phyloP scores from a whole-genome alignment of 2,888 invertebrate genomes.

The Volucella zonaria region DNA sequence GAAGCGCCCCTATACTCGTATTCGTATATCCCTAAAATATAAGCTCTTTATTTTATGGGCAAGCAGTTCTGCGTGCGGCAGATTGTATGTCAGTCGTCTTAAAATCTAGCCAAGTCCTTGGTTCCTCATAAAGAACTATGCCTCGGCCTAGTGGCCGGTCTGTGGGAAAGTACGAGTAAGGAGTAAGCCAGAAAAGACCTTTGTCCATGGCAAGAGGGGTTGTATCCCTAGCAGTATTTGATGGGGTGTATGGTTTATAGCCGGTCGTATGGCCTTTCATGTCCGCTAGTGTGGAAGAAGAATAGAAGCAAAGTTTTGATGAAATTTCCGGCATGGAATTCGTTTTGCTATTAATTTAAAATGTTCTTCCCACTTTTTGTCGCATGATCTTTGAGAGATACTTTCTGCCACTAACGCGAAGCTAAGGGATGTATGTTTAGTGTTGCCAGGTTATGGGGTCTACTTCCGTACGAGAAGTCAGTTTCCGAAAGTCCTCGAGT shows the following conservation, averaged over 20 bases:
- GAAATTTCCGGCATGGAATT: constrained; percentile 66
- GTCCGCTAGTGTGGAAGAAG: constrained; percentile 54
- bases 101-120: constrained; percentile 52
- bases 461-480: constrained; percentile 51
- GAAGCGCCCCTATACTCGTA: too few relatives aligned
- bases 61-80: constrained; percentile 60
- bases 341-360: constrained; percentile 68
- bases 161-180: background rate
- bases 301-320: constrained; percentile 63
- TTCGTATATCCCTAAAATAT: constrained; percentile 31
- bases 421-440: constrained; percentile 32
- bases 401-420: background rate
- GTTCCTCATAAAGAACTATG: constrained; percentile 23
- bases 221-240: background rate
- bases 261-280: constrained; percentile 51
- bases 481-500: constrained; percentile 31
- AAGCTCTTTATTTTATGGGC: constrained; percentile 68
- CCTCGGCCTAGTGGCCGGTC: constrained; percentile 35
- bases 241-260: constrained; percentile 46
- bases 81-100: constrained; percentile 47
- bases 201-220: constrained; percentile 1
- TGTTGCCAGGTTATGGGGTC: constrained; percentile 21
- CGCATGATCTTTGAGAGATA: constrained; percentile 21
- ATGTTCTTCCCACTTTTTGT: constrained; percentile 34
- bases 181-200: constrained; percentile 28